Conservation (phyloP, 1,140 invertebrate genomes). For the Tetraneura akinire region DNA sequence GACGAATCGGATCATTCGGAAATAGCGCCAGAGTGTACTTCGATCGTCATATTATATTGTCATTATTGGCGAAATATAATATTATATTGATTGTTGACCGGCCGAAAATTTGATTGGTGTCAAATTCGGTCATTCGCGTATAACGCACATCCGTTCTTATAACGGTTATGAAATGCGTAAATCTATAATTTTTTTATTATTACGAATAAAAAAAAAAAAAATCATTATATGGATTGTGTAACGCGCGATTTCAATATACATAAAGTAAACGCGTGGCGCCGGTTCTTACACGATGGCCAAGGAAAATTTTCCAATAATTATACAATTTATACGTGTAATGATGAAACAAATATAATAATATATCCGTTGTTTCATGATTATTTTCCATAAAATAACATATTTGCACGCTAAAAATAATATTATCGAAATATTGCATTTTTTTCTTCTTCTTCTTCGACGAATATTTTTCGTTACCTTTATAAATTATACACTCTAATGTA, state of each 20-base stretch:
- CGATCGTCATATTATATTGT: no score
- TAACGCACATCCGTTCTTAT: not conserved
- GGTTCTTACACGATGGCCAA: constrained; percentile 11
- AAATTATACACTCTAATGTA: no score
- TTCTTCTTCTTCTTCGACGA: no score
- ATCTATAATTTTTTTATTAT: not conserved
- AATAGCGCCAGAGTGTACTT: no score
- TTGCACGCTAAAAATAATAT: not conserved
- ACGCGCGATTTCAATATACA: not conserved
- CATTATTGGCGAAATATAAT: no score
- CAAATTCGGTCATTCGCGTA: not conserved
- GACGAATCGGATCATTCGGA: no score
- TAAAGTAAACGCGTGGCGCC: not conserved
- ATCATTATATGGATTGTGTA: not conserved
- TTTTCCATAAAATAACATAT: no score
- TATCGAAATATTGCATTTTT: no score
- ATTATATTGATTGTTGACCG: no score
- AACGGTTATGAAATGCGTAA: not conserved
- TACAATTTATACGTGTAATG: not conserved
- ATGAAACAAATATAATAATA: no score
- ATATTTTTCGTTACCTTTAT: no score
- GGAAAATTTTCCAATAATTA: not conserved
- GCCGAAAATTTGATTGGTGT: not conserved
- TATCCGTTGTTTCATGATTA: not conserved
- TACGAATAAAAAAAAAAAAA: not conserved